Conservation (phyloP, 2,888 invertebrate genomes). For the Chouioia cunea region DNA sequence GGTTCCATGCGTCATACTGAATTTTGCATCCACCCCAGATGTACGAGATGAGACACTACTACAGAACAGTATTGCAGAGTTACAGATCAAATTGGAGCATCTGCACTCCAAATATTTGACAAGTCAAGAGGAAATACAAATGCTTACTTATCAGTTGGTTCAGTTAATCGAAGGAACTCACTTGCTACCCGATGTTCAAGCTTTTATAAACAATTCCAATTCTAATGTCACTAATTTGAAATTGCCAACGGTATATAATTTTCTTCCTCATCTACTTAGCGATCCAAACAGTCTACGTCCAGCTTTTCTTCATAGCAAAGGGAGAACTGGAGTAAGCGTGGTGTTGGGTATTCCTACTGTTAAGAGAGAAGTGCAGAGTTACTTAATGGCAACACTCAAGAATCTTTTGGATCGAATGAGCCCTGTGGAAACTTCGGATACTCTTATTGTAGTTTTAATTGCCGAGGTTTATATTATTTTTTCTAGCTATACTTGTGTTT, state of each 20-base stretch:
- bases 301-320: conserved; percentile 81
- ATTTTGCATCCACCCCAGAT: conserved; percentile 60
- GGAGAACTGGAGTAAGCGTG: conserved; percentile 81
- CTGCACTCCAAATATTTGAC: conserved; percentile 83
- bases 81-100: conserved; percentile 83
- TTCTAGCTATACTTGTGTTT: background rate
- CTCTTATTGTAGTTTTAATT: conserved; percentile 87
- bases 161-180: conserved; percentile 61
- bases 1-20: conserved; percentile 62
- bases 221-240: conserved; percentile 71
- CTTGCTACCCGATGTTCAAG: conserved; percentile 62
- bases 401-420: conserved; percentile 86
- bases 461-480: conserved; percentile 75
- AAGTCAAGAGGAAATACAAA: conserved; percentile 81
- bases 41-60: conserved; percentile 59
- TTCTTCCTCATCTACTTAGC: conserved; percentile 87
- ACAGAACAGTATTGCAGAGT: conserved; percentile 75
- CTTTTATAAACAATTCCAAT: conserved; percentile 66
- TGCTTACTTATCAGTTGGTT: conserved; percentile 76
- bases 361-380: conserved; percentile 87
- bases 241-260: conserved; percentile 85
- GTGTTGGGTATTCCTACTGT: conserved; percentile 94
- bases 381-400: conserved; percentile 86
- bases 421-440: conserved; percentile 79
- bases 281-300: conserved; percentile 83